Evolutionary conservation across 2,797 vertebrate genomes (phyloP), one percentile per base, ranked within the genome.

Genomic region (Oceanodroma leucorhoa): DNA sequence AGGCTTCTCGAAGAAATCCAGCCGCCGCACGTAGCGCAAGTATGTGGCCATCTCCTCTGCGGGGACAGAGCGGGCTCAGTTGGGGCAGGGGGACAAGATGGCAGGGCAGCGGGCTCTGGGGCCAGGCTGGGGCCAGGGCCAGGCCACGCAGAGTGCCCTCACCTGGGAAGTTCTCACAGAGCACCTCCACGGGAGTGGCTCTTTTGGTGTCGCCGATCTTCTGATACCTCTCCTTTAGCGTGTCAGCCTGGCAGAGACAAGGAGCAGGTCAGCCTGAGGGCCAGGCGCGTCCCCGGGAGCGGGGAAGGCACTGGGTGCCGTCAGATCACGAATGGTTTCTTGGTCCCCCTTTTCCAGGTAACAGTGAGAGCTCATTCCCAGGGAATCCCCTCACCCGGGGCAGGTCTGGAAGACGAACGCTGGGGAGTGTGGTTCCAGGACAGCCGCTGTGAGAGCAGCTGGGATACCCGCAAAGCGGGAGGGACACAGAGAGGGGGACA

Each of bases 131-230:
- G 60, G 41, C 1, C 30, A 24, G 40, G 62, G 69, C 7, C 29
- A 23, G 36, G 64, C 51, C 45, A 29, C 1, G 11, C 32, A 6
- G 73, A n/a, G 11, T 9, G 76, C 32, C 57, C 98, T 98, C 93
- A 99, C 99, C 99, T 84, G 99, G 99, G 96, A 99, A 99, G 98
- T 98, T 99, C 98, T 99, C 99, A 76, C 99, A 99, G 87, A 99
- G 98, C 96, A 99, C 99, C 98, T 99, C 99, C 22, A 99, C 99
- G 0, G 99, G 99, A 1, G 99, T 99, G 58, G 99, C 98, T 90
- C 99, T 98, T 97, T 99, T 99, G 96, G 99, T 99, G 97, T 99
- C 99, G 1, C 99, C 99, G 0, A 99, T 99, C 97, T 99, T 99
- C 98, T 99, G 99, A 95, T 99, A 99, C 92, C 99, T 98, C 97